Base-by-base conservation (phyloP, 2,888 invertebrate species). In the Sturmia bella region DNA sequence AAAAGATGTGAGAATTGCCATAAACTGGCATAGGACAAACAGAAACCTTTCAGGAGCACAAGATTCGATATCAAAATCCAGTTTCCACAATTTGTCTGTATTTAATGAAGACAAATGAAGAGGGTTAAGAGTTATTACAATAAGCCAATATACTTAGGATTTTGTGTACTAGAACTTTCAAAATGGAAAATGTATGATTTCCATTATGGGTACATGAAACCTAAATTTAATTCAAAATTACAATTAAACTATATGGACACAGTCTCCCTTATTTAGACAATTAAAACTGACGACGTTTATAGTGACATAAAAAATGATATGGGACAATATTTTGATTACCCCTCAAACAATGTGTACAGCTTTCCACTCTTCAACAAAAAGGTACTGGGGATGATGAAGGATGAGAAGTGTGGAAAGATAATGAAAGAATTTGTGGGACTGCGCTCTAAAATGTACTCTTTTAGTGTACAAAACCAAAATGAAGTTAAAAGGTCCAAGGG, bases 171-270 rank as follows among this genome's bases (percentile, higher is more conserved):
- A 32, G 32, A 54, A 19, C 41, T 41, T n/a, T 41, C 41, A 41
- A 54, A 54, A 15, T 54, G n/a, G 32, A 54, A 54, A 12, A 54
- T 54, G 54, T 54, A 54, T 54, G 15, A 54, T 32, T 54, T 54
- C 32, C 54, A 54, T 9, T 54, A 54, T 27, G 24, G 13, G n/a
- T 54, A 27, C 7, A n/a, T 32, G 9, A 5, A 9, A 9, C 32
- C 32, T 32, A 3, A 32, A 32, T 32, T 9, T 7, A 32, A 32
- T 9, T 32, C 32, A 1, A 32, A 3, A 7, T 1, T 32, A 32
- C 1, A 32, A 32, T 9, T 32, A 9, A 32, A 7, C 9, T 32
- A 32, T 32, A 32, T 32, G 32, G 32, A 32, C 9, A 32, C 32
- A 32, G 32, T 9, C 9, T 32, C 32, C 6, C 9, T 32, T 9